Base-by-base conservation (phyloP, 2,888 invertebrate genomes). In the Phanerotoma sp. region DNA sequence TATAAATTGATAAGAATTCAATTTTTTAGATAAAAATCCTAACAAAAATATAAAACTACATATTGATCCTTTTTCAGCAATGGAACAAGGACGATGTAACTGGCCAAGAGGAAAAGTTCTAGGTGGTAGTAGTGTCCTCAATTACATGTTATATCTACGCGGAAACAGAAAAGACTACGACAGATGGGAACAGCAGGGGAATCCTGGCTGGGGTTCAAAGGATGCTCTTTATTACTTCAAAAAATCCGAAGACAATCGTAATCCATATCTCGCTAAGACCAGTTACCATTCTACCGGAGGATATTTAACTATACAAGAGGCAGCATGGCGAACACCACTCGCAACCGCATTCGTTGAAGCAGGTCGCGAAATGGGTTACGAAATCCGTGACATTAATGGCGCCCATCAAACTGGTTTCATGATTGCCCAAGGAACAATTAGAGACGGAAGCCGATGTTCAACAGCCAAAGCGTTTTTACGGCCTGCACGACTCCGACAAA, bases 61-160 rank as follows among this genome's bases (percentile, higher is more conserved):
- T 25, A 7, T 48, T 22, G 42, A 55, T 46, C 20, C 35, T 18
- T 21, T 57, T 58, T 3, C 62, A 91, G 92, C 89, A 5, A 92
- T 93, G 92, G 86, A 86, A 67, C 85, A 86, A 30, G 86, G 87
- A 6, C 83, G 93, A 25, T 93, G 93, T 75, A 93, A 93, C 77
- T 93, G 93, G 93, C 93, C 93, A 0, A 81, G 96, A 16, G 95
- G 96, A 1, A 95, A 94, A 76, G 93, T 93, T 0, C 81, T 96
- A 3, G 96, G 96, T 0, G 96, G 96, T 0, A 89, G 89, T 11
- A 90, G 90, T 30, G 92, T 93, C 0, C 80, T 95, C 1, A 96
- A 96, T 77, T 93, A 92, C 76, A 95, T 96, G 95, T 79, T 94
- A 0, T 96, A 96, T 70, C 79, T 94, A 4, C 81, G 95, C 52